Evolutionary conservation across 1,140 invertebrate species (phyloP).

Genomic region (Brachionus asplanchnoidis): DNA sequence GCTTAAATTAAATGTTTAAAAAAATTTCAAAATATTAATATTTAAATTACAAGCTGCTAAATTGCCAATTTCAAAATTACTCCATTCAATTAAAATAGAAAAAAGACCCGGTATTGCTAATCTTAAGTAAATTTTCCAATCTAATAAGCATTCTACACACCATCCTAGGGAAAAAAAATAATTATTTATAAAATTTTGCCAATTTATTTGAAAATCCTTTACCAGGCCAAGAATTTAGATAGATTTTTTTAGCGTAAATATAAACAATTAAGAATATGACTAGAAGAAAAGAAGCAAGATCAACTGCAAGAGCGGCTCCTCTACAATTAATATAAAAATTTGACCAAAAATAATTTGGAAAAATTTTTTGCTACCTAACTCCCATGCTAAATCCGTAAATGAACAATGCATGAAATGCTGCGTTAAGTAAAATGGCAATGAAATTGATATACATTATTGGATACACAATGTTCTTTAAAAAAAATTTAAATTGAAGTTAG

Average conservation of each 20-base stretch:
- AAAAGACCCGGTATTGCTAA: constrained; percentile 40
- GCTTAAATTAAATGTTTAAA: background rate
- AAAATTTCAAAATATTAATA: background rate
- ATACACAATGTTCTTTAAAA: constrained; percentile 19
- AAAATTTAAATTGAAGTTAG: background rate
- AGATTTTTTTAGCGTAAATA: constrained; percentile 17
- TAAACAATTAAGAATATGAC: background rate
- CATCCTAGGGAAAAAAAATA: background rate
- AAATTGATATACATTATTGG: constrained; percentile 35
- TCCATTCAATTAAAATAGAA: constrained; percentile 22
- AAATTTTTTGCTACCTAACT: background rate
- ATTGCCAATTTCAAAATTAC: constrained; percentile 34
- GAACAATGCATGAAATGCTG: background rate
- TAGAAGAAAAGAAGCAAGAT: background rate
- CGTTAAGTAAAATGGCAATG: background rate
- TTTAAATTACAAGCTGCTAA: constrained; percentile 22
- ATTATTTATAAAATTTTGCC: background rate
- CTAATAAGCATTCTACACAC: constrained; percentile 11
- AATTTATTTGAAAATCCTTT: background rate
- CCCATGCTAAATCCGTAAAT: constrained; percentile 24
- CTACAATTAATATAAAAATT: background rate
- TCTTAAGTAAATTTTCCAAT: constrained; percentile 29
- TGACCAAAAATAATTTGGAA: background rate
- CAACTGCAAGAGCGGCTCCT: constrained; percentile 31
- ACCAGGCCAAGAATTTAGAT: constrained; percentile 27